A percentile compares a stretch with the other conserved stretches of the same genome.
Evolutionary conservation across 2,888 invertebrate genomes (phyloP).

Genomic region (Phytoseiulus persimilis): DNA sequence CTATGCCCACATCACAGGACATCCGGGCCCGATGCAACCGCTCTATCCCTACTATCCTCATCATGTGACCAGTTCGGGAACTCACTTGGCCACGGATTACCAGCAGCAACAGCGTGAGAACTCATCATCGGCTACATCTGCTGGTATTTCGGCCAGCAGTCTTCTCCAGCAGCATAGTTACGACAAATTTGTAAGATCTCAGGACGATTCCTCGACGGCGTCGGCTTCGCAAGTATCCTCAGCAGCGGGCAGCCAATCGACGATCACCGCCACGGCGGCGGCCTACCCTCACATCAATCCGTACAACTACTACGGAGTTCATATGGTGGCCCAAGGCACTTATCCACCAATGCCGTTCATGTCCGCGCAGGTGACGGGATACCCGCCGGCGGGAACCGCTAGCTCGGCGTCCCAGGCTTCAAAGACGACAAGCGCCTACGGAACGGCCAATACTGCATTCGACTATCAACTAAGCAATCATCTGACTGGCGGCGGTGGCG

Average conservation of each 20-base stretch:
- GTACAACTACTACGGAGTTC: constrained; percentile 28
- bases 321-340: not conserved
- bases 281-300: constrained; percentile 27
- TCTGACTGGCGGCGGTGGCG: constrained; percentile 14
- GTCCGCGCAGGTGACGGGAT: constrained; percentile 25
- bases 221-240: constrained; percentile 22
- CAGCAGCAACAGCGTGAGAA: constrained; percentile 15
- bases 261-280: constrained; percentile 32
- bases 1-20: constrained; percentile 10
- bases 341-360: constrained; percentile 34
- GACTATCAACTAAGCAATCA: constrained; percentile 31
- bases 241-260: constrained; percentile 28
- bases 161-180: constrained; percentile 31
- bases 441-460: constrained; percentile 21
- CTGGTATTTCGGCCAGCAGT: constrained; percentile 19
- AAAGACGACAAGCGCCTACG: constrained; percentile 23
- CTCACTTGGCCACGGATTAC: constrained; percentile 23
- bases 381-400: constrained; percentile 32
- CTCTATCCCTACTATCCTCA: constrained; percentile 32
- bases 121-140: constrained; percentile 14
- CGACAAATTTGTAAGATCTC: constrained; percentile 35
- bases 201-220: constrained; percentile 21
- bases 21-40: constrained; percentile 12
- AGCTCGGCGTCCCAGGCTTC: constrained; percentile 30
- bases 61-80: not conserved